Evolutionary conservation across 2,113 vertebrate species (phyloP).

Genomic region (Chlorodrepanis virens): DNA sequence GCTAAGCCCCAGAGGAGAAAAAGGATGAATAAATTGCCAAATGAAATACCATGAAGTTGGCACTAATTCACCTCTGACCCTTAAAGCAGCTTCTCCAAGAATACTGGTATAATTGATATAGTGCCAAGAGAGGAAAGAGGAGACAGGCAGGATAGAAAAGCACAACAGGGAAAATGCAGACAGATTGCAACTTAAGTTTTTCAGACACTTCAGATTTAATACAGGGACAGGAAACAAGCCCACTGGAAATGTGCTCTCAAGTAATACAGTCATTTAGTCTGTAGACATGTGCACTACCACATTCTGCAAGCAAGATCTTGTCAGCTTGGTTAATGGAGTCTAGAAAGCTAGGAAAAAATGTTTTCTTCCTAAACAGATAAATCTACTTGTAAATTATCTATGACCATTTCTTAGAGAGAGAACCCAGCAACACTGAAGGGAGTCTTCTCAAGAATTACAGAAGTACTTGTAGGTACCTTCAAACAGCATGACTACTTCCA

Average conservation of each 20-base stretch:
- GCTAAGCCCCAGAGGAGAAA: not conserved
- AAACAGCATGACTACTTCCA: not conserved
- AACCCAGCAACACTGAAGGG: not conserved
- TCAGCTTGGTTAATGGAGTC: not conserved
- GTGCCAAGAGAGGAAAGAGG: not conserved
- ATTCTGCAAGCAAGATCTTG: not conserved
- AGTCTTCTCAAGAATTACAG: not conserved
- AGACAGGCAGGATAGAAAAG: not conserved
- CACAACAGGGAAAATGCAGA: not conserved
- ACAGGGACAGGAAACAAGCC: not conserved
- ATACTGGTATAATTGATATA: not conserved
- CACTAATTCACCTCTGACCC: not conserved
- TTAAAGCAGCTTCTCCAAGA: not conserved
- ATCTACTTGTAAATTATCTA: not conserved
- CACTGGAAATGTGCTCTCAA: not conserved
- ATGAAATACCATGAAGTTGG: not conserved
- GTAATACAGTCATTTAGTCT: not conserved
- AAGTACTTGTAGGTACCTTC: not conserved
- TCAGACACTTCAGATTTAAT: not conserved
- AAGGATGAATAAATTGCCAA: not conserved
- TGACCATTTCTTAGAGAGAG: not conserved
- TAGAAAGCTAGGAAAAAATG: not conserved
- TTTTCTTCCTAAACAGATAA: not conserved
- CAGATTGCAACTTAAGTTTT: not conserved
- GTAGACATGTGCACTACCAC: not conserved